Evolutionary conservation across 2,113 vertebrate genomes (phyloP).

Genomic region (Tyrannus savana): DNA sequence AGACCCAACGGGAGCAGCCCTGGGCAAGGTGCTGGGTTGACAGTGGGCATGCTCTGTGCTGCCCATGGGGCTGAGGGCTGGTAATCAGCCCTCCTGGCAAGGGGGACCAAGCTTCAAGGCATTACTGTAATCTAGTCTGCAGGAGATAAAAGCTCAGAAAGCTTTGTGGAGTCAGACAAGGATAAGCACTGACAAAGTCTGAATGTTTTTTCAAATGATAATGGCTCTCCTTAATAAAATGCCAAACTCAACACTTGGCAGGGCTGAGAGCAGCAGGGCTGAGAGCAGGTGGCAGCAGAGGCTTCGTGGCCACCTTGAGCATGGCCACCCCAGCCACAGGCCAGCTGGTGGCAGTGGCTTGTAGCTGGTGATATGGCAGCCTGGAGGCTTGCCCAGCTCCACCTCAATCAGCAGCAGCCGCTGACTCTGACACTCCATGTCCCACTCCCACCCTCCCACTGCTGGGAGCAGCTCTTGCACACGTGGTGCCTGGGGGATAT

Average conservation of each 20-base stretch:
- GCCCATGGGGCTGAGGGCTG: background rate
- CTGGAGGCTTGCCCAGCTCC: background rate
- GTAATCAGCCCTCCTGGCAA: background rate
- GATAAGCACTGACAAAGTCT: constrained; percentile 21
- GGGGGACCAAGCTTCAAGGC: background rate
- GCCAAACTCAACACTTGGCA: background rate
- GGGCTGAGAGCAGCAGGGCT: background rate
- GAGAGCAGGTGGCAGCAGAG: background rate
- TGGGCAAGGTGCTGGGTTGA: rapidly evolving
- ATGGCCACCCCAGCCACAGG: background rate
- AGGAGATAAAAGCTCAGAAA: background rate
- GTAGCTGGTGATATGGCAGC: background rate
- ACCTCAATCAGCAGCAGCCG: background rate
- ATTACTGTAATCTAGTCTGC: constrained; percentile 20
- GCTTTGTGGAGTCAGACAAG: constrained; percentile 30
- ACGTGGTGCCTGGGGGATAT: rapidly evolving
- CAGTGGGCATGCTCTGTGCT: rapidly evolving
- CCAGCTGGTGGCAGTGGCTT: rapidly evolving
- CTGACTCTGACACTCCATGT: background rate
- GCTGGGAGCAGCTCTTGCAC: background rate
- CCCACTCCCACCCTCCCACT: background rate
- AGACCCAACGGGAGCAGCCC: rapidly evolving
- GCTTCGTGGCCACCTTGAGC: background rate
- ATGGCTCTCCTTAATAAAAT: constrained; percentile 11
- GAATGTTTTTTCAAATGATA: constrained; percentile 20